Conservation (phyloP, 2,888 invertebrate genomes). For the Antheraea assamensis region DNA sequence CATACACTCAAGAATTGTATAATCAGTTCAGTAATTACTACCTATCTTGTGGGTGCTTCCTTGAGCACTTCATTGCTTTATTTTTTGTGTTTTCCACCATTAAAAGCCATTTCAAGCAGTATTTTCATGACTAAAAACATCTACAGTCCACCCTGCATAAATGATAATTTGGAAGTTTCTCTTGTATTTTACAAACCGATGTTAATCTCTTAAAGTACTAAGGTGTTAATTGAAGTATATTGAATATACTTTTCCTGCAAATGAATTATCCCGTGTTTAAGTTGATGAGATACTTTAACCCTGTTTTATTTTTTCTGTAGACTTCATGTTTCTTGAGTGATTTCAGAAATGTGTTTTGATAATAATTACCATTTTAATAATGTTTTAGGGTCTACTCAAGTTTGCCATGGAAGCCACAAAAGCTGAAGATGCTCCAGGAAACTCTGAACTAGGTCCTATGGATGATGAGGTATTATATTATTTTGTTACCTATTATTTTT, state of each 20-base stretch:
- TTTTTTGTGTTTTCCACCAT: too few relatives aligned
- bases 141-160: too few relatives aligned
- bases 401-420: slow-evolving; percentile 87
- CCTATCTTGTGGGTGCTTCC: too few relatives aligned
- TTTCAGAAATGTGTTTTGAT: background rate
- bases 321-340: background rate
- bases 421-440: slow-evolving; percentile 80
- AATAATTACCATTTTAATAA: slow-evolving; percentile 25
- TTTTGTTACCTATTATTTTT: background rate
- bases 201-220: too few relatives aligned
- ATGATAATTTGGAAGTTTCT: too few relatives aligned
- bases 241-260: background rate
- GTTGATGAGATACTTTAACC: background rate
- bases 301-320: background rate
- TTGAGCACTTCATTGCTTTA: too few relatives aligned
- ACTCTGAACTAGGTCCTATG: slow-evolving; percentile 78
- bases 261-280: too few relatives aligned
- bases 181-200: too few relatives aligned
- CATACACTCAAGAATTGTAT: too few relatives aligned
- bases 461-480: slow-evolving; percentile 82
- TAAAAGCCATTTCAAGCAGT: too few relatives aligned
- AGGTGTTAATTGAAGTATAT: background rate
- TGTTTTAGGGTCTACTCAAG: slow-evolving; percentile 83
- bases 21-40: too few relatives aligned
- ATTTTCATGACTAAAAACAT: too few relatives aligned